These are phyloP conservation scores for Phalloptychus januarius DNA, from an alignment of 2,797 vertebrate genomes.

Conservation along the genomic window DNA sequence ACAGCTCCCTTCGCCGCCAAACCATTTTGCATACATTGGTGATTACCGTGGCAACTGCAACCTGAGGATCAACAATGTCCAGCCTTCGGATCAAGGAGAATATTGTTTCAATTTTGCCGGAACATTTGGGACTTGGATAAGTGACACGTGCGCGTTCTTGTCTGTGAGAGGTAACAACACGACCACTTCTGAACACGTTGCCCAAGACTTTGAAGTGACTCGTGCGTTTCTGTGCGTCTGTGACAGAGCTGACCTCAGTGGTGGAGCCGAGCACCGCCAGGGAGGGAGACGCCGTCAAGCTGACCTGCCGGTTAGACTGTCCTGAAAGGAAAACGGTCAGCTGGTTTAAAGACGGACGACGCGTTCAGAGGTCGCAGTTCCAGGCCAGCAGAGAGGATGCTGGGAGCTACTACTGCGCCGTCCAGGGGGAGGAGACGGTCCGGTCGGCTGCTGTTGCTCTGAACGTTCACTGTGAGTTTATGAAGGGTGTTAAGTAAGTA, in stretches of 20 bases:
- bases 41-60: slow-evolving; percentile 9
- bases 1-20: accelerated
- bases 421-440: slow-evolving; percentile 5
- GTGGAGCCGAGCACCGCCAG: slow-evolving; percentile 49
- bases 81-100: slow-evolving; percentile 1
- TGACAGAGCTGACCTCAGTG: slow-evolving; percentile 46
- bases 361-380: slow-evolving; percentile 9
- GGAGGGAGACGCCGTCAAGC: slow-evolving; percentile 47
- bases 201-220: background rate
- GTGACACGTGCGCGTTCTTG: background rate
- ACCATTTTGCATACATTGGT: slow-evolving; percentile 42
- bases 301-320: slow-evolving; percentile 53
- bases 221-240: background rate
- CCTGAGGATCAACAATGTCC: slow-evolving; percentile 49
- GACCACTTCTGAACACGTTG: background rate
- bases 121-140: accelerated
- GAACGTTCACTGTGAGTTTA: slow-evolving; percentile 58
- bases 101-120: slow-evolving; percentile 54
- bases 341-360: slow-evolving; percentile 60
- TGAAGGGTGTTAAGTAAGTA: background rate
- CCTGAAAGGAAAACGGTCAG: background rate
- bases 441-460: slow-evolving; percentile 53
- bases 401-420: slow-evolving; percentile 62
- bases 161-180: slow-evolving; percentile 52
- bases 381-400: slow-evolving; percentile 50